Percentiles rank a stretch among this genome's conserved stretches.
Evolutionary conservation across 2,113 vertebrate genomes (phyloP).

Genomic region (Cathartes aura): DNA sequence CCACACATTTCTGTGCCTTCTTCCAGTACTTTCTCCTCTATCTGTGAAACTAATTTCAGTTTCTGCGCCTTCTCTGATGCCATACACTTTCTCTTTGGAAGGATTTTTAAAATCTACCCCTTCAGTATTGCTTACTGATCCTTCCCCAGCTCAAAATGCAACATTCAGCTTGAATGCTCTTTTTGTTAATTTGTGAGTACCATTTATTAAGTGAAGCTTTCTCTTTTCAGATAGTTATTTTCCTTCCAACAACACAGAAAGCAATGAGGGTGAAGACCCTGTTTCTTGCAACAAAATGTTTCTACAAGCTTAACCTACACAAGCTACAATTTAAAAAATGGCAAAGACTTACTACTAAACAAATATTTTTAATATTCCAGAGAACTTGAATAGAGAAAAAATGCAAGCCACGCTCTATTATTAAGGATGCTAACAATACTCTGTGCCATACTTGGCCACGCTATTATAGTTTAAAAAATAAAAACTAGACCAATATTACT

Average conservation of each 20-base stretch:
- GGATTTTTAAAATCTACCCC: not conserved
- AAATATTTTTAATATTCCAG: constrained; percentile 67
- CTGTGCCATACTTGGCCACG: not conserved
- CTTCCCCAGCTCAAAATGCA: not conserved
- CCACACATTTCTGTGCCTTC: not conserved
- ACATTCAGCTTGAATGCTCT: not conserved
- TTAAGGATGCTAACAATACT: constrained; percentile 36
- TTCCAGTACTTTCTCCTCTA: not conserved
- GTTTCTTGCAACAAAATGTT: constrained; percentile 35
- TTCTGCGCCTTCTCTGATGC: not conserved
- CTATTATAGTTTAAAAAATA: not conserved
- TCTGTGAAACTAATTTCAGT: not conserved
- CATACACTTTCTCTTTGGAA: not conserved
- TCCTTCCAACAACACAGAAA: not conserved
- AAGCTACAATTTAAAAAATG: constrained; percentile 52
- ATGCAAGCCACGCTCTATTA: constrained; percentile 35
- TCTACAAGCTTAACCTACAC: constrained; percentile 47
- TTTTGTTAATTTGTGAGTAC: not conserved
- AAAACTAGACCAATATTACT: not conserved
- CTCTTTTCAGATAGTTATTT: not conserved
- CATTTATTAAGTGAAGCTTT: not conserved
- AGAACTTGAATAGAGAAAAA: constrained; percentile 52
- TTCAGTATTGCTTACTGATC: not conserved
- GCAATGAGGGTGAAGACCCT: not conserved
- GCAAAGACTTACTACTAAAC: constrained; percentile 43